Conservation (phyloP, 2,797 vertebrate species). For the Xenentodon cancila region DNA sequence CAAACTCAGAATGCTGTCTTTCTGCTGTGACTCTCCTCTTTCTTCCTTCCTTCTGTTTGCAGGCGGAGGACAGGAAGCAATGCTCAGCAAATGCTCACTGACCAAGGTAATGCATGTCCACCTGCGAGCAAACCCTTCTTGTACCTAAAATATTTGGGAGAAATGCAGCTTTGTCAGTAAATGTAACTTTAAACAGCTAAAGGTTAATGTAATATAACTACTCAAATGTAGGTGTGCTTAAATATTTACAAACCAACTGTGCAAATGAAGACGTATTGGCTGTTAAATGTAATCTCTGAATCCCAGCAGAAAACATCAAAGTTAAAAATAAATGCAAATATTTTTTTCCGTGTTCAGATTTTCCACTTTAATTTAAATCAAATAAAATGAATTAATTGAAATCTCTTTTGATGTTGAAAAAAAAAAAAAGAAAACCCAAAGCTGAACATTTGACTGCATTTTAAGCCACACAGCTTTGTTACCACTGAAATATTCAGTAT, state of each 20-base stretch:
- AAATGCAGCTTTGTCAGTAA: not conserved
- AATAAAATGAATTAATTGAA: too few species aligned
- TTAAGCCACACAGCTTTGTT: not conserved
- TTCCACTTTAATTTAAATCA: too few species aligned
- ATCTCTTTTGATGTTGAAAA: not conserved
- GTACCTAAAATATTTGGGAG: not conserved
- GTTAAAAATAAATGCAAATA: too few species aligned
- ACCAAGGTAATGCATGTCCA: conserved; percentile 71
- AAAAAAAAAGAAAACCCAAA: not conserved
- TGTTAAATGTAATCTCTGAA: too few species aligned
- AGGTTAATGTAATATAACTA: too few species aligned
- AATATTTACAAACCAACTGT: too few species aligned
- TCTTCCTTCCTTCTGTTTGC: conserved; percentile 26
- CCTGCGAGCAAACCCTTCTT: not conserved
- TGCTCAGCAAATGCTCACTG: conserved; percentile 81
- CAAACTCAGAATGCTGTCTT: not conserved
- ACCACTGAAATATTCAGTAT: conserved; percentile 13
- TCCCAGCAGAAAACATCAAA: too few species aligned
- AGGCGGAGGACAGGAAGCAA: conserved; percentile 82
- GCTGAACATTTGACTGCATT: not conserved
- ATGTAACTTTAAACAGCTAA: too few species aligned
- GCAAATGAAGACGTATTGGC: too few species aligned
- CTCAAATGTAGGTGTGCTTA: too few species aligned
- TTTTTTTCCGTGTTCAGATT: too few species aligned
- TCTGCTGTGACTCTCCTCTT: conserved; percentile 3